Conservation (phyloP, 1,140 invertebrate species). For the Diorhabda elongata region DNA sequence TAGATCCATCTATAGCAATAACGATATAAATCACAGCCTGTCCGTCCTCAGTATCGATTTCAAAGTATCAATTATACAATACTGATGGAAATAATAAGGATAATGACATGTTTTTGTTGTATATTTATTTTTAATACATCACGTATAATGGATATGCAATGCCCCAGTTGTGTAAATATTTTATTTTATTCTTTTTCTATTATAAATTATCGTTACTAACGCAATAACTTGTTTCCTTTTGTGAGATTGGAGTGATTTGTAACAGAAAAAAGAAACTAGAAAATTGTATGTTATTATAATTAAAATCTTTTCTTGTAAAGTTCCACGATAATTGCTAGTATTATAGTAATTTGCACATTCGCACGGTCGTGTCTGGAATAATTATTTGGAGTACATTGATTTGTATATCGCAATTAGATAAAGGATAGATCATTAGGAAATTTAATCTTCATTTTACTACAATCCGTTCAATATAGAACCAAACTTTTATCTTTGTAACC, state of each 20-base stretch:
- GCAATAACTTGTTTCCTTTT: conserved; percentile 2
- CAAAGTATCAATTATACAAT: conserved; percentile 1
- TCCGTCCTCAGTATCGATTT: conserved; percentile 2
- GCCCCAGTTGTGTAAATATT: conserved; percentile 2
- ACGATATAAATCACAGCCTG: background rate
- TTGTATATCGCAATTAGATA: too few relatives aligned
- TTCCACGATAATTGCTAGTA: background rate
- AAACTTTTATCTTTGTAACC: too few relatives aligned
- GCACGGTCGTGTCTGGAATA: background rate
- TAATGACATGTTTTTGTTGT: background rate
- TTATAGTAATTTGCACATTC: background rate
- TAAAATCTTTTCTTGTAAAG: background rate
- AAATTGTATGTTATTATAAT: conserved; percentile 3
- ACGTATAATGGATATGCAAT: conserved; percentile 1
- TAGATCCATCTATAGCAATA: background rate
- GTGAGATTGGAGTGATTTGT: background rate
- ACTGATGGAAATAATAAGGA: conserved; percentile 1
- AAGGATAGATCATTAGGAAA: too few relatives aligned
- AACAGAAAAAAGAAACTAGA: background rate
- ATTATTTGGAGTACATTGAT: too few relatives aligned
- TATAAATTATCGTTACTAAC: background rate
- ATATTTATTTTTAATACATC: conserved; percentile 1
- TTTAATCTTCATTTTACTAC: too few relatives aligned
- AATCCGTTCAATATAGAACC: too few relatives aligned
- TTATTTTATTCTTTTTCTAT: background rate